These are phyloP conservation scores for Nannobrachium achirus DNA, from an alignment of 2,113 vertebrate species.

Conservation along the genomic window DNA sequence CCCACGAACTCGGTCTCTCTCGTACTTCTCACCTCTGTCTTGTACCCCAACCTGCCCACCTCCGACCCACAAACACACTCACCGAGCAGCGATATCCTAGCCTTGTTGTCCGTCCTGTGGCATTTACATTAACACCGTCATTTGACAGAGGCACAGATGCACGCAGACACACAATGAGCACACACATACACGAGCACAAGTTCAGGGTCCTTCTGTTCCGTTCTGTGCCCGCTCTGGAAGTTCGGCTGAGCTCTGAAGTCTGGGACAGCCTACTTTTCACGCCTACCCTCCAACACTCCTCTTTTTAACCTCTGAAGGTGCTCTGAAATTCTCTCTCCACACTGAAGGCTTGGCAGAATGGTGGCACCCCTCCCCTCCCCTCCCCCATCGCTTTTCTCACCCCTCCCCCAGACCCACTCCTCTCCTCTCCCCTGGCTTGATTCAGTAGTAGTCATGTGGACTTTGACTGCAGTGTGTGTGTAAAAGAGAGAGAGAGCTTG, in stretches of 20 bases:
- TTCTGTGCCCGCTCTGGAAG: conserved; percentile 55
- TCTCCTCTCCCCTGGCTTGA: background rate
- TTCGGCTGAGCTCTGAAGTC: conserved; percentile 42
- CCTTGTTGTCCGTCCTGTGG: conserved; percentile 34
- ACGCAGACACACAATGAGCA: conserved; percentile 11
- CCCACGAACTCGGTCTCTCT: background rate
- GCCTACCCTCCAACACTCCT: conserved; percentile 48
- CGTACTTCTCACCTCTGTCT: background rate
- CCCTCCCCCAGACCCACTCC: conserved; percentile 48
- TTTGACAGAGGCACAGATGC: conserved; percentile 31
- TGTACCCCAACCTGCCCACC: background rate
- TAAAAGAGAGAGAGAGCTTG: conserved; percentile 22
- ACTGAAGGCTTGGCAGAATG: background rate
- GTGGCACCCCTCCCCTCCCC: conserved; percentile 12
- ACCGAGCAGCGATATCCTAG: conserved; percentile 39
- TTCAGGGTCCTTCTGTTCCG: conserved; percentile 20
- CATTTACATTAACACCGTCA: conserved; percentile 49
- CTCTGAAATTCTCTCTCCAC: conserved; percentile 52
- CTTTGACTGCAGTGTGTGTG: conserved; percentile 50
- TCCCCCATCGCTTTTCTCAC: background rate
- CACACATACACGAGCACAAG: conserved; percentile 11
- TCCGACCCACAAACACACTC: conserved; percentile 26
- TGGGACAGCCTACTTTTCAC: conserved; percentile 69
- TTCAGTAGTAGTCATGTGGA: conserved; percentile 45
- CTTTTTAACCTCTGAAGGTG: conserved; percentile 38